Conservation (phyloP, 1,140 invertebrate genomes). For the Sinonovacula constricta region DNA sequence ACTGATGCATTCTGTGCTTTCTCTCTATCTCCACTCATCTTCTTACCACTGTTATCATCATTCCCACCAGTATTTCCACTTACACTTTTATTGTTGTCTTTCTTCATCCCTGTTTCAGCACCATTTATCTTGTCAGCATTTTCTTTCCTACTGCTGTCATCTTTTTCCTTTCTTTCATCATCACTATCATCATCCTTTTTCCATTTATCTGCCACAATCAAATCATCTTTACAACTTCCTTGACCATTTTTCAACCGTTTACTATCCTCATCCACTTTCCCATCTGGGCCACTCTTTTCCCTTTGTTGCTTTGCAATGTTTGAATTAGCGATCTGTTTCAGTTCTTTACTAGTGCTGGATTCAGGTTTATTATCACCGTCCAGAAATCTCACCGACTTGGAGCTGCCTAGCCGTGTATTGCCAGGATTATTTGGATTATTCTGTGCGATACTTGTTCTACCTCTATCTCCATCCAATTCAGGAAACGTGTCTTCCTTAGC, state of each 20-base stretch:
- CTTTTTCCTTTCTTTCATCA: background rate
- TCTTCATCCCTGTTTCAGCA: background rate
- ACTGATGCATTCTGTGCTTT: too few relatives aligned
- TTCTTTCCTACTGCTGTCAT: constrained; percentile 8
- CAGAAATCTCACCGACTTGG: constrained; percentile 44
- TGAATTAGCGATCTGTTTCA: constrained; percentile 27
- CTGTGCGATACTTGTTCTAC: background rate
- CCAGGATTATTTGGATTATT: too few relatives aligned
- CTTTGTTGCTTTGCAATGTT: constrained; percentile 36
- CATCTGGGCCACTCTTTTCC: background rate
- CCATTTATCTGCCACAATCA: constrained; percentile 1
- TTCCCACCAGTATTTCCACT: constrained; percentile 5
- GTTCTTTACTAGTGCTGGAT: constrained; percentile 24
- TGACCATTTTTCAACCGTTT: constrained; percentile 8
- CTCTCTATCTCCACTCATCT: too few relatives aligned
- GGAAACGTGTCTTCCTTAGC: background rate
- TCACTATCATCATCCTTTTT: constrained; percentile 35
- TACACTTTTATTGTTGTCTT: background rate
- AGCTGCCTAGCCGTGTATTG: constrained; percentile 31
- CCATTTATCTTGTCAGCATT: background rate
- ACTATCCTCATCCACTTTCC: background rate
- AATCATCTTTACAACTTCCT: constrained; percentile 26
- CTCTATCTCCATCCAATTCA: background rate
- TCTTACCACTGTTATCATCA: constrained; percentile 9
- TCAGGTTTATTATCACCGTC: background rate